Evolutionary conservation across 2,888 invertebrate species (phyloP).

Genomic region (Caenorhabditis sp.): DNA sequence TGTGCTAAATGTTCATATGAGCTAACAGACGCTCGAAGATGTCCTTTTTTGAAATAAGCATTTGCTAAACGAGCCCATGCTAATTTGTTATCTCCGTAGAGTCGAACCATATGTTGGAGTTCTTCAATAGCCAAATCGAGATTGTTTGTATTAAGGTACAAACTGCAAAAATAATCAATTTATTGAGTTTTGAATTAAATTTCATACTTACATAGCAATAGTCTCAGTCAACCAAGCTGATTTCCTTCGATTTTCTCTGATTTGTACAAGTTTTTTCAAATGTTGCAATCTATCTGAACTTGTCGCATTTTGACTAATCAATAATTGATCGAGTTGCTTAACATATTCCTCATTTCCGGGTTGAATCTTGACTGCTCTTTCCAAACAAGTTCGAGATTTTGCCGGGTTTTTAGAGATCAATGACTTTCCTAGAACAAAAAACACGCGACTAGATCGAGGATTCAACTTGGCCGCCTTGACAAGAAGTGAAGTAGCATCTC

Average conservation of each 20-base stretch:
- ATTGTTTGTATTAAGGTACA: slow-evolving; percentile 23
- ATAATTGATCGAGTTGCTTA: slow-evolving; percentile 24
- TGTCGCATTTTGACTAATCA: slow-evolving; percentile 4
- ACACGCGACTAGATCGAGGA: slow-evolving; percentile 40
- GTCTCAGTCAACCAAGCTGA: slow-evolving; percentile 36
- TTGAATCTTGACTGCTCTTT: slow-evolving; percentile 46
- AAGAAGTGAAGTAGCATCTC: slow-evolving; percentile 34
- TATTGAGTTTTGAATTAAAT: neutral
- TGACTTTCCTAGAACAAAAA: slow-evolving; percentile 38
- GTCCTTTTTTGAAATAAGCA: slow-evolving; percentile 40
- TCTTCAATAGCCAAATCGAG: slow-evolving; percentile 38
- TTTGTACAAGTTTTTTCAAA: slow-evolving; percentile 9
- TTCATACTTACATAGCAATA: slow-evolving; percentile 22
- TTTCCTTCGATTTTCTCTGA: slow-evolving; percentile 6
- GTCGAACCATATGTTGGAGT: slow-evolving; percentile 39
- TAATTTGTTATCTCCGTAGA: slow-evolving; percentile 19
- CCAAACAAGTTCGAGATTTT: slow-evolving; percentile 38
- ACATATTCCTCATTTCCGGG: slow-evolving; percentile 45
- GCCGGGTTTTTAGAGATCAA: slow-evolving; percentile 31
- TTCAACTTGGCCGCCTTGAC: slow-evolving; percentile 50
- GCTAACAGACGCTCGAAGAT: slow-evolving; percentile 41
- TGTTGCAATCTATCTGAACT: slow-evolving; percentile 6
- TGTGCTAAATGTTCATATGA: slow-evolving; percentile 39
- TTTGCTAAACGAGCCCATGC: slow-evolving; percentile 42
- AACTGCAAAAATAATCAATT: slow-evolving; percentile 14